Base-by-base conservation (phyloP, 2,888 invertebrate genomes). In the Ceraclea dissimilis region DNA sequence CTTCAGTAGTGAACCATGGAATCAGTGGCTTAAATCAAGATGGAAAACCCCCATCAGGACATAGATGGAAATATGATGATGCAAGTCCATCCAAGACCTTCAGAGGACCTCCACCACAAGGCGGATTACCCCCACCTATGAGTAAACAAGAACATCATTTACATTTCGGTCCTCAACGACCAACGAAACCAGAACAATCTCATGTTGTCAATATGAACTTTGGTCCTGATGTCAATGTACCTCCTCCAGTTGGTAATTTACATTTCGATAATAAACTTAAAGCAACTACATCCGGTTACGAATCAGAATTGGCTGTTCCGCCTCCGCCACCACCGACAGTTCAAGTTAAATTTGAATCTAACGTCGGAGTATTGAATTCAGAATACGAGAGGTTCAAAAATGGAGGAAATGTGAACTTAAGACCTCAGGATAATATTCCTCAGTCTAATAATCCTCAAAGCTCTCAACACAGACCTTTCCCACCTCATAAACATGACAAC, bases 121-220 rank as follows among this genome's bases (percentile, higher is more conserved):
- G 60, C 16, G 69, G 65, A 49, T 71, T 72, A 56, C 75, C 76
- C 20, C 71, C 75, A 26, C 75, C 76, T n/a, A 72, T 71, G 2
- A 76, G 75, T 62, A 74, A 73, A 60, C 76, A 76, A 68, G 75
- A 75, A 67, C 70, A 72, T n/a, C 73, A 75, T 60, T 63, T 74
- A 1, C 74, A 74, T 64, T 70, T 77, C 48, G 76, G 76, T 0
- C 76, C 77, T 19, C 73, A 76, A 69, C 50, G 51, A 2, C 48
- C 50, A 21, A 55, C 51, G 4, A 60, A 55, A 13, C 55, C 53
- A 19, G 53, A 57, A 18, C 47, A 52, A 8, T 17, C 22, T 11
- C 50, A 50, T 16, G 52, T 50, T 11, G 31, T 49, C 5, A 51
- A 55, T 31, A 54, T 57, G 50, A 53, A 57, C 22, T 57, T 57